Evolutionary conservation across 2,797 vertebrate species (phyloP).

Genomic region (Platalea minor): DNA sequence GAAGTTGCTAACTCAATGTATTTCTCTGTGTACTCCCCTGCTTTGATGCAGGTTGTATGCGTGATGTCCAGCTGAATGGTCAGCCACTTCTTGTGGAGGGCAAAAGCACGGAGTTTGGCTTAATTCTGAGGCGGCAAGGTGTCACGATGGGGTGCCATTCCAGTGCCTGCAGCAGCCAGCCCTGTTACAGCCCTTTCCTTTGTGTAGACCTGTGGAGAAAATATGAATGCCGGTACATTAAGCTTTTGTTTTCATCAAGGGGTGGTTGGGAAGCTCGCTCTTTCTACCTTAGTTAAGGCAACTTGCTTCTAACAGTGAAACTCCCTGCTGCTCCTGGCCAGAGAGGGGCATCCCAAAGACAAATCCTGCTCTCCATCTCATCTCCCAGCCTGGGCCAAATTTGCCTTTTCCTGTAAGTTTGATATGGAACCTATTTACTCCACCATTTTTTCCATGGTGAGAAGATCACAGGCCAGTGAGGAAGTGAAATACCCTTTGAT

Average conservation of each 20-base stretch:
- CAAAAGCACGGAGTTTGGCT: conserved; percentile 72
- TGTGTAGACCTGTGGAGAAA: conserved; percentile 88
- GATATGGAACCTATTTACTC: background rate
- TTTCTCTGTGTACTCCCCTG: background rate
- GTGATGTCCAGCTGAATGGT: conserved; percentile 82
- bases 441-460: background rate
- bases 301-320: background rate
- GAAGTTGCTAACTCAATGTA: background rate
- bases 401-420: background rate
- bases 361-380: background rate
- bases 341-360: background rate
- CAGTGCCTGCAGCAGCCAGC: conserved; percentile 79
- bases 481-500: background rate
- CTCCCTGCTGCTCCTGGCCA: background rate
- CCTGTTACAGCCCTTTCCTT: conserved; percentile 80
- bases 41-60: conserved; percentile 78
- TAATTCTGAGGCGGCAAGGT: conserved; percentile 74
- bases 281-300: background rate
- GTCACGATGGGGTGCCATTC: conserved; percentile 79
- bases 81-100: conserved; percentile 80
- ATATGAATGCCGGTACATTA: conserved; percentile 81
- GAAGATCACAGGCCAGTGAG: background rate
- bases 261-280: background rate
- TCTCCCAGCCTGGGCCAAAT: background rate
- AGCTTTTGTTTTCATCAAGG: background rate